Evolutionary conservation across 2,888 invertebrate species (phyloP), one percentile per base, ranked within the genome.

Genomic region (Melanargia galathea): DNA sequence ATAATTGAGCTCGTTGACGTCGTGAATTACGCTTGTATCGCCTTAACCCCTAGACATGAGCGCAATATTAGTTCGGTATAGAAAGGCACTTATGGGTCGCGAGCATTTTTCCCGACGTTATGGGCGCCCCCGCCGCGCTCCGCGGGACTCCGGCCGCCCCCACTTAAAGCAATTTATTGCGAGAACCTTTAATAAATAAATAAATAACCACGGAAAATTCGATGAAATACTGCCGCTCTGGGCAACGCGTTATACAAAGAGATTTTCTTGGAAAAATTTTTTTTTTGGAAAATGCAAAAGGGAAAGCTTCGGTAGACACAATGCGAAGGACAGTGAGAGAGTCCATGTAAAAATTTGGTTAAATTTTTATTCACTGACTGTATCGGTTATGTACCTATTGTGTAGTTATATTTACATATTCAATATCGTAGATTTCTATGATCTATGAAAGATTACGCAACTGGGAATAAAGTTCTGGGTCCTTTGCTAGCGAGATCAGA

Each of bases 131-230:
- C 78, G 86, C 83, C 52, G 90, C 68, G 90, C 90, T 64, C 90
- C 62, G 80, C 90, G 81, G 90, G 90, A 71, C 77, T 77, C 81
- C 89, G 65, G 77, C 87, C 88, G 83, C 87, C 90, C 90, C 88
- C 90, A 91, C 90, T 91, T 91, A 90, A 89, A 87, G 82, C 90
- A 90, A 91, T 91, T 90, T 91, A 91, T 91, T 86, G 81, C 82
- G 76, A 79, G 85, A 83, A 85, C 89, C 89, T 84, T 90, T 90
- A 90, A 90, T 91, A 91, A 91, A 90, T 89, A 90, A 87, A 89
- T 90, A 89, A 90, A 90, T 88, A 89, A 84, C 82, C 80, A 79
- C 85, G 80, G 90, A 89, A 90, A 90, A 90, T 90, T 91, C 89
- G 86, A 89, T 90, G 85, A 90, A 86, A 90, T 84, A 90, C 81